Percentiles rank a stretch among this genome's conserved stretches.
Conservation (phyloP, 2,888 invertebrate species). For the Philhelius pedissequus region DNA sequence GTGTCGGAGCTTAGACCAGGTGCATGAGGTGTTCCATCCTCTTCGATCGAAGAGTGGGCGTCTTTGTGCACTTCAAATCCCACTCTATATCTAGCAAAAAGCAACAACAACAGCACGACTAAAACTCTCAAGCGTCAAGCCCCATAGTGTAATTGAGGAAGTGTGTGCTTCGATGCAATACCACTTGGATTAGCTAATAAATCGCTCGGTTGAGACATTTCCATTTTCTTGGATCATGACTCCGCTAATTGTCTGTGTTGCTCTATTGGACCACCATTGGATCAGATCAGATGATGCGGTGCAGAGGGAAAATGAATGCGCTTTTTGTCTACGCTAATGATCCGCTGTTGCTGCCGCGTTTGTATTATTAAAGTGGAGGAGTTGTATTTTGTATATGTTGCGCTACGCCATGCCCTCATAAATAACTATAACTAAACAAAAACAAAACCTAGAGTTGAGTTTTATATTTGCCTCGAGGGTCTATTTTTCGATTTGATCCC, state of each 20-base stretch:
- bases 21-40: slow-evolving; percentile 42
- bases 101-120: slow-evolving; percentile 19
- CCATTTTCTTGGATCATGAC: slow-evolving; percentile 69
- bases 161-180: slow-evolving; percentile 66
- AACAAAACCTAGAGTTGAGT: neutral
- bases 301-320: slow-evolving; percentile 28
- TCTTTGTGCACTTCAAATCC: slow-evolving; percentile 40
- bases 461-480: slow-evolving; percentile 43
- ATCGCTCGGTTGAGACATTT: slow-evolving; percentile 66
- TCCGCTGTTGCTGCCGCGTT: slow-evolving; percentile 34
- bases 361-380: slow-evolving; percentile 47
- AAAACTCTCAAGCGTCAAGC: neutral
- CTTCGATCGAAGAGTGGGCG: slow-evolving; percentile 43
- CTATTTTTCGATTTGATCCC: slow-evolving; percentile 61
- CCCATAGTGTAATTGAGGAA: slow-evolving; percentile 61
- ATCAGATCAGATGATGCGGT: neutral
- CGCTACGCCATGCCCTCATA: slow-evolving; percentile 42
- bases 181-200: slow-evolving; percentile 69
- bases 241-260: slow-evolving; percentile 60
- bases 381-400: too few relatives aligned
- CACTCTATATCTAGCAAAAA: neutral
- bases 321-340: slow-evolving; percentile 68
- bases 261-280: slow-evolving; percentile 53
- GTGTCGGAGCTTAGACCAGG: slow-evolving; percentile 39
- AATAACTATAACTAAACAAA: slow-evolving; percentile 27